phyloP scores from a whole-genome alignment of 2,888 invertebrate species.

The Drosophila kokeensis region DNA sequence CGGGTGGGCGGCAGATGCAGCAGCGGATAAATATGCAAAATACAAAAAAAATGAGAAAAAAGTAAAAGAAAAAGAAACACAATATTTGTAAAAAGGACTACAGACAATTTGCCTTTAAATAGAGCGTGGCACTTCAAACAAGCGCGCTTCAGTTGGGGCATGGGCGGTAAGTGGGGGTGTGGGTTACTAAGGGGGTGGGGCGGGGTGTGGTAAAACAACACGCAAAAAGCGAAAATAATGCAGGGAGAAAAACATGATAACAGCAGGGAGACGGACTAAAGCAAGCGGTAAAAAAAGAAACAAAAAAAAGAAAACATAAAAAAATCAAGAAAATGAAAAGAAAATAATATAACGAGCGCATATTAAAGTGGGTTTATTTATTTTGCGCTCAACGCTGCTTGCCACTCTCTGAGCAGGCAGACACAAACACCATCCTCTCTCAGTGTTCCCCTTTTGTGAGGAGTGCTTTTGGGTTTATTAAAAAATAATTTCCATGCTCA shows the following conservation, averaged over 20 bases:
- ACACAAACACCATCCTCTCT: conserved; percentile 13
- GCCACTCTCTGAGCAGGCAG: conserved; percentile 59
- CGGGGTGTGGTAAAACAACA: conserved; percentile 43
- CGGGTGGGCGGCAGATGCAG: conserved; percentile 35
- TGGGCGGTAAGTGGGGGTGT: neutral
- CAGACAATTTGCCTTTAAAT: conserved; percentile 82
- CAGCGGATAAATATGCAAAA: conserved; percentile 67
- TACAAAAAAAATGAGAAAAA: neutral
- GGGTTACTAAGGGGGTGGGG: neutral
- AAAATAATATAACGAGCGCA: conserved; percentile 81
- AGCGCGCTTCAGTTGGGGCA: conserved; percentile 35
- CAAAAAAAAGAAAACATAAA: conserved; percentile 30
- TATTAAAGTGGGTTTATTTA: conserved; percentile 81
- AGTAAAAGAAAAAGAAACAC: conserved; percentile 54
- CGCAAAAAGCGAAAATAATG: conserved; percentile 36
- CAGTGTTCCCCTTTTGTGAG: conserved; percentile 46
- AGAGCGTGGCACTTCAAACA: conserved; percentile 81
- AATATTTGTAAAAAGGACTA: conserved; percentile 79
- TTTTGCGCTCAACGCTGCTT: conserved; percentile 73
- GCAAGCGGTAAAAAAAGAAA: conserved; percentile 13
- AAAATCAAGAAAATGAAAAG: conserved; percentile 80
- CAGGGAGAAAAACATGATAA: conserved; percentile 59
- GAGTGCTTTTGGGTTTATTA: conserved; percentile 75
- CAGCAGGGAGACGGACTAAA: conserved; percentile 27
- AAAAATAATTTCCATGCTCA: conserved; percentile 80